These are phyloP conservation scores for Takifugu ocellatus DNA, from an alignment of 2,797 vertebrate genomes.

Conservation along the genomic window DNA sequence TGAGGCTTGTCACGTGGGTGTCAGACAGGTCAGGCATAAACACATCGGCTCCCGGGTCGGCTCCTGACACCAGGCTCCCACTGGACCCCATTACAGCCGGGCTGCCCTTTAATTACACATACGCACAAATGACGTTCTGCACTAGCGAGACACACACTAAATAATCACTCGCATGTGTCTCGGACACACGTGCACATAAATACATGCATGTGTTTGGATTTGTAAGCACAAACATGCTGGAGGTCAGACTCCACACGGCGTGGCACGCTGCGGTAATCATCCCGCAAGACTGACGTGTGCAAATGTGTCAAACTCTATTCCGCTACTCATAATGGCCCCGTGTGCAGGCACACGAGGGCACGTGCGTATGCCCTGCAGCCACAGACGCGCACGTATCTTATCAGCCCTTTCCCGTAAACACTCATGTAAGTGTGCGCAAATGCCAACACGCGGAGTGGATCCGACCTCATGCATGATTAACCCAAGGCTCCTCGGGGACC, in stretches of 20 bases:
- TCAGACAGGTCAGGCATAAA: conserved; percentile 66
- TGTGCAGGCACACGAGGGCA: conserved; percentile 57
- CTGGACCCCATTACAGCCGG: conserved; percentile 75
- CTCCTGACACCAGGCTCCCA: conserved; percentile 60
- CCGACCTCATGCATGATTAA: conserved; percentile 73
- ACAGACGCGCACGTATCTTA: conserved; percentile 30
- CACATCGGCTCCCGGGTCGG: conserved; percentile 49
- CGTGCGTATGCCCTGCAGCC: conserved; percentile 24
- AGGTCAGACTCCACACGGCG: conserved; percentile 61
- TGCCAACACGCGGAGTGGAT: conserved; percentile 35
- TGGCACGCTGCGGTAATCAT: conserved; percentile 65
- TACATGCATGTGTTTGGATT: conserved; percentile 50
- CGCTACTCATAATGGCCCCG: conserved; percentile 65
- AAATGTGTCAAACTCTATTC: conserved; percentile 60
- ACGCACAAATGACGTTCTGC: conserved; percentile 36
- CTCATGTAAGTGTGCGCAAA: conserved; percentile 36
- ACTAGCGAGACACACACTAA: conserved; percentile 32
- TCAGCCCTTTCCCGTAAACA: conserved; percentile 40
- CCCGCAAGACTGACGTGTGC: conserved; percentile 70
- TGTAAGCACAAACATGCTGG: conserved; percentile 60
- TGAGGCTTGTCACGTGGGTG: conserved; percentile 49
- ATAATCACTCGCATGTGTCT: conserved; percentile 52
- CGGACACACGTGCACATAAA: conserved; percentile 39
- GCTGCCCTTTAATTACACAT: conserved; percentile 62
- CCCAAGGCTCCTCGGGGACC: conserved; percentile 60